A percentile compares a stretch with the other conserved stretches of the same genome.
phyloP scores from a whole-genome alignment of 2,888 invertebrate species.

The Odontocerum albicorne region DNA sequence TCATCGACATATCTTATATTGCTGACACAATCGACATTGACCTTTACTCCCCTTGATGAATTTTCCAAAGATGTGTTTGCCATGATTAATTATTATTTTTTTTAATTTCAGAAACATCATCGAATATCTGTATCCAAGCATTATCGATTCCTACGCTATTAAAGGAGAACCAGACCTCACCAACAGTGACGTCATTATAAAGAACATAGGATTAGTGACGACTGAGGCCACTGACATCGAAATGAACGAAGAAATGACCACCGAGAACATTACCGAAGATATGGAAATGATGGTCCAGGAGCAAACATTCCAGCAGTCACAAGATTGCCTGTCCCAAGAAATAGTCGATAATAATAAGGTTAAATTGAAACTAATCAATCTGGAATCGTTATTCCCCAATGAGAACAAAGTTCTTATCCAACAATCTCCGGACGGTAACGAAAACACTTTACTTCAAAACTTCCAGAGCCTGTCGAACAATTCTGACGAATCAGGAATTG shows the following conservation, averaged over 20 bases:
- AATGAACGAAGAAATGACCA: not conserved
- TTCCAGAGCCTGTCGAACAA: not conserved
- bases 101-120: conserved; percentile 26
- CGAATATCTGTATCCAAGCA: conserved; percentile 24
- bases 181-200: conserved; percentile 16
- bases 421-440: conserved; percentile 19
- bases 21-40: no score
- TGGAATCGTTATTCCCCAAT: conserved; percentile 9
- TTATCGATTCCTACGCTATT: conserved; percentile 3
- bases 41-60: no score
- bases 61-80: not conserved
- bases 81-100: conserved; percentile 2
- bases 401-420: conserved; percentile 11
- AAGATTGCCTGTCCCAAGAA: not conserved
- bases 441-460: conserved; percentile 19
- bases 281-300: conserved; percentile 4
- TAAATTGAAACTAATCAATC: conserved; percentile 20
- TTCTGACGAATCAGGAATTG: conserved; percentile 11
- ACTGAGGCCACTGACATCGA: not conserved
- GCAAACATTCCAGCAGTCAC: not conserved
- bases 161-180: conserved; percentile 3
- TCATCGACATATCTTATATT: no score
- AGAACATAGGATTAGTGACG: conserved; percentile 18
- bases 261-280: conserved; percentile 5
- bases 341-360: not conserved